These are phyloP conservation scores for Muntiacus muntjak DNA, from an alignment of 2,113 vertebrate genomes.

Conservation along the genomic window DNA sequence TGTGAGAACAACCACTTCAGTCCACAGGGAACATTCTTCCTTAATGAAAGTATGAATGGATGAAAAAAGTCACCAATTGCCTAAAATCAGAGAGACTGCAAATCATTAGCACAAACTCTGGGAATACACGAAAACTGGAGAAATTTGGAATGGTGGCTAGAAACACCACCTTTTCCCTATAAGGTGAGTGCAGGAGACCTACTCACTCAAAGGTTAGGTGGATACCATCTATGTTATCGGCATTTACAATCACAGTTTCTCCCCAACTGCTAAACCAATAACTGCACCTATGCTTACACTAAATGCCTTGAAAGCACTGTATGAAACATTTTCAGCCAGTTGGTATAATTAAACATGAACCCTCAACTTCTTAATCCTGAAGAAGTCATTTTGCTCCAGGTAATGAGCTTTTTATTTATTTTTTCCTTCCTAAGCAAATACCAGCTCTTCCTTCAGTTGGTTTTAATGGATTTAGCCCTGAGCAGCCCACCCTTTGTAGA, in stretches of 20 bases:
- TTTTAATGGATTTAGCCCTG: conserved; percentile 36
- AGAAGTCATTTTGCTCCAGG: conserved; percentile 1
- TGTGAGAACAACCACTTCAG: neutral
- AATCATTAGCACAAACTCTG: neutral
- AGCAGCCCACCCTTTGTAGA: neutral
- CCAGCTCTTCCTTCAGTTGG: conserved; percentile 1
- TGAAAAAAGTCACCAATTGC: neutral
- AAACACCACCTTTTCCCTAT: neutral
- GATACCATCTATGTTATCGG: neutral
- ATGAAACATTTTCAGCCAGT: neutral
- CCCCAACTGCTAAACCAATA: neutral
- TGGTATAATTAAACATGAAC: conserved; percentile 14
- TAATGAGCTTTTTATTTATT: conserved; percentile 32
- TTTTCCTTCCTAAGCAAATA: conserved; percentile 31
- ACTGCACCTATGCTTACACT: neutral
- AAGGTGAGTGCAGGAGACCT: neutral
- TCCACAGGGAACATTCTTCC: fast-evolving
- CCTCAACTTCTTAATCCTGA: conserved; percentile 45
- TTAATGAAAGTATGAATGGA: neutral
- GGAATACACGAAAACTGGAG: neutral
- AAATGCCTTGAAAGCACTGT: neutral
- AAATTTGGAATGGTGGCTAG: neutral
- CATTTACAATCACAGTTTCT: neutral
- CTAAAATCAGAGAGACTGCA: neutral
- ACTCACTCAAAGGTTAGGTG: neutral